A percentile compares a stretch with the other conserved stretches of the same genome.
Evolutionary conservation across 2,888 invertebrate species (phyloP).

Genomic region (Rambutsinella grinnellia): DNA sequence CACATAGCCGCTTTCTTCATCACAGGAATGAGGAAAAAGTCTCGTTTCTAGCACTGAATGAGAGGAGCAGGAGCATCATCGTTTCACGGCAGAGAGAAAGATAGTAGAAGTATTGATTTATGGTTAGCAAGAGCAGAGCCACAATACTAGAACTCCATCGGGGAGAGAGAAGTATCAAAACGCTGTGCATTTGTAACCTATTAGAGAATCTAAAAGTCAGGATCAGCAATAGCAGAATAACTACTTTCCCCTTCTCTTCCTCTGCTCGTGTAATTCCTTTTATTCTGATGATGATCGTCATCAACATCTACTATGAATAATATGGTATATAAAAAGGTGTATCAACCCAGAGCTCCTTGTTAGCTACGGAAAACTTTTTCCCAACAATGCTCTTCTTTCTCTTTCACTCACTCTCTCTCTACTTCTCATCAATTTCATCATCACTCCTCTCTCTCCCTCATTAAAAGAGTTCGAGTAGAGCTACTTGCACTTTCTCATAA

Average conservation of each 20-base stretch:
- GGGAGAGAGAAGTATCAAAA: constrained; percentile 24
- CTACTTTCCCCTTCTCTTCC: constrained; percentile 18
- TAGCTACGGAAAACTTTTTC: too few species aligned
- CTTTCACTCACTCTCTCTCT: constrained; percentile 14
- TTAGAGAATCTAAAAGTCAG: constrained; percentile 53
- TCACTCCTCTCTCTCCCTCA: constrained; percentile 40
- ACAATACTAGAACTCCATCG: constrained; percentile 23
- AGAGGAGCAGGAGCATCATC: constrained; percentile 9
- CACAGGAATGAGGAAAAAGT: not conserved
- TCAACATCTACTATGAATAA: not conserved
- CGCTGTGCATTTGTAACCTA: constrained; percentile 40
- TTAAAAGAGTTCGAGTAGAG: too few species aligned
- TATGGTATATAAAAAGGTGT: too few species aligned
- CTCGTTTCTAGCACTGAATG: not conserved
- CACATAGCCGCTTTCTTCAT: not conserved
- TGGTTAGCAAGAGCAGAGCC: constrained; percentile 48
- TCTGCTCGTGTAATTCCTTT: constrained; percentile 21
- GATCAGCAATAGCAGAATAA: not conserved
- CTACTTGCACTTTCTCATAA: too few species aligned
- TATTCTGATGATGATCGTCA: constrained; percentile 15
- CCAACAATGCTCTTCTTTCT: not conserved
- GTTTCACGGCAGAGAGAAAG: constrained; percentile 22
- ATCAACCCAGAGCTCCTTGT: too few species aligned
- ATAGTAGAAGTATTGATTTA: constrained; percentile 57
- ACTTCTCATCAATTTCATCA: constrained; percentile 34